phyloP scores from a whole-genome alignment of 1,140 invertebrate genomes.

The Reticulitermes speratus region DNA sequence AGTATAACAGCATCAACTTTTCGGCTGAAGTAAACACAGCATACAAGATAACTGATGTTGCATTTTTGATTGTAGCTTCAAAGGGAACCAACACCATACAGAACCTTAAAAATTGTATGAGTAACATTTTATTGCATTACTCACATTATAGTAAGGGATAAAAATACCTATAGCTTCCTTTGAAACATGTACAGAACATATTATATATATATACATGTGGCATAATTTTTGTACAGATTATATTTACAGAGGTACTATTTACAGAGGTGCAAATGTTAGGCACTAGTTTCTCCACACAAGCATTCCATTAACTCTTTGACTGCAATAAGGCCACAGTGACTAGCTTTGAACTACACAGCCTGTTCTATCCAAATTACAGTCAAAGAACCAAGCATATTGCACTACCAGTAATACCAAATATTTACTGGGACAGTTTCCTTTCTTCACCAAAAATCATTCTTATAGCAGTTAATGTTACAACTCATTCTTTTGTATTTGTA shows the following conservation, averaged over 20 bases:
- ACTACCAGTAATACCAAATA: background rate
- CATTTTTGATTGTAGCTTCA: background rate
- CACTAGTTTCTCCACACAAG: background rate
- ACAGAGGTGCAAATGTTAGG: constrained; percentile 12
- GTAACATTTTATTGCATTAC: background rate
- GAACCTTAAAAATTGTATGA: background rate
- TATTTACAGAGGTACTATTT: constrained; percentile 18
- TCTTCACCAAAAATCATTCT: background rate
- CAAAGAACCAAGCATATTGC: background rate
- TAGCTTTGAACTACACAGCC: background rate
- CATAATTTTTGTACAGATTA: background rate
- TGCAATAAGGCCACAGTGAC: background rate
- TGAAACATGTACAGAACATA: constrained; percentile 6
- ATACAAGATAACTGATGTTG: background rate
- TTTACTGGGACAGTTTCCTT: constrained; percentile 1
- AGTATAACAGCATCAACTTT: background rate
- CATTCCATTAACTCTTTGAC: constrained; percentile 1
- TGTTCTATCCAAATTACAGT: background rate
- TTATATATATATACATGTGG: constrained; percentile 5
- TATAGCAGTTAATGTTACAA: background rate
- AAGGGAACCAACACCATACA: background rate
- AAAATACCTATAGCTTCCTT: background rate
- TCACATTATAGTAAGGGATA: background rate
- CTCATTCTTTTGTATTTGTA: background rate
- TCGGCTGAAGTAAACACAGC: background rate